Base-by-base conservation (phyloP, 30 jellyfish, hydroid and myxozoan species). In the Aurelia sp. region DNA sequence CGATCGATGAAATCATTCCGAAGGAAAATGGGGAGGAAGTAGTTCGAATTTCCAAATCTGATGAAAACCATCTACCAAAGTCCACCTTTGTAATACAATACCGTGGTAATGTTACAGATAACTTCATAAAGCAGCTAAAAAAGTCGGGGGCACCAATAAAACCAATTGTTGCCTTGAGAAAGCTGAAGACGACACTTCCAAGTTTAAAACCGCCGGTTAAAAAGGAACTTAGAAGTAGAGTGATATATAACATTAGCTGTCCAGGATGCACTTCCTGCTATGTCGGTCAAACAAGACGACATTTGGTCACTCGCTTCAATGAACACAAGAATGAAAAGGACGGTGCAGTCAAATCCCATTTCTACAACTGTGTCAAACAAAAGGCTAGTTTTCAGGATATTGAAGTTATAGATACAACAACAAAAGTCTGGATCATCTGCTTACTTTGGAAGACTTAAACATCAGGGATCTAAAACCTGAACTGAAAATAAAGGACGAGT, bases 141-240 rank as follows among this genome's bases (percentile, higher is more conserved):
- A 69, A 69, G 2, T 69, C 44, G 79, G 62, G 79, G 79, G 79
- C 79, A 69, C 79, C 66, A 69, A 22, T 69, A 69, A 4, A 69
- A 69, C 79, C 79, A 69, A 69, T 69, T 17, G 13, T 41, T 6
- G 3, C 44, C 62, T 69, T 69, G 79, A 69, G 79, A 69, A 69
- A 69, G 6, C 79, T 69, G 79, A 69, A 30, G 79, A 69, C 65
- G 20, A 44, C 79, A 69, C 79, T 69, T 69, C 79, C 79, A 69
- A 69, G 79, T 2, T 41, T 69, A 69, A 69, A 69, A 69, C 79
- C 79, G 20, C 79, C 79, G 66, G 0, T 69, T 8, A 69, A 69
- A 21, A 69, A 69, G 33, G 33, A 27, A 27, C 33, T 27, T 27
- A 27, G 33, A 27, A 27, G 33, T 27, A 27, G 33, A 27, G 33